phyloP scores from a whole-genome alignment of 2,113 vertebrate genomes.

The Dolichallabes microphthalmus region DNA sequence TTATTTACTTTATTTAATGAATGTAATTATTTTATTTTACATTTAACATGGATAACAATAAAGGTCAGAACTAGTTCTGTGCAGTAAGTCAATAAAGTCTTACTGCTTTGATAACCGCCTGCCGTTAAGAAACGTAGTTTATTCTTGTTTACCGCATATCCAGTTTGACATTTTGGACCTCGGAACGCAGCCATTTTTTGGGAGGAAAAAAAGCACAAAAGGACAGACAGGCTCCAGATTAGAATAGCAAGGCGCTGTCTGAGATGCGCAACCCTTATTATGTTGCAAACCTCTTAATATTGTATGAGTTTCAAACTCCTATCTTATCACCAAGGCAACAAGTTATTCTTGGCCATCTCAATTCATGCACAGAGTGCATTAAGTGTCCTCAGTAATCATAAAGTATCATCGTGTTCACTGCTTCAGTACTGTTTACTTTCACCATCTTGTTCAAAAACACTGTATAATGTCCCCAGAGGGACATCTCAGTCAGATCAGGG shows the following conservation, averaged over 20 bases:
- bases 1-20: too few relatives aligned
- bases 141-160: background rate
- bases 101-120: background rate
- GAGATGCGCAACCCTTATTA: background rate
- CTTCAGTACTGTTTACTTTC: background rate
- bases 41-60: background rate
- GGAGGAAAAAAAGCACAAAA: background rate
- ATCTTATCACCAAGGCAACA: constrained; percentile 41
- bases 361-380: background rate
- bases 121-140: background rate
- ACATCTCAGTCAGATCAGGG: background rate
- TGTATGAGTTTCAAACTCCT: background rate
- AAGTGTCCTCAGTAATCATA: constrained; percentile 4
- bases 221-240: background rate
- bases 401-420: background rate
- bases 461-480: background rate
- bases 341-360: constrained; percentile 35
- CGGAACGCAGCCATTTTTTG: background rate
- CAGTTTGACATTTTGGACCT: background rate
- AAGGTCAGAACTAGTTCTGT: background rate
- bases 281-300: background rate
- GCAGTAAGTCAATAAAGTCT: background rate
- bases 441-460: background rate
- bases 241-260: constrained; percentile 9
- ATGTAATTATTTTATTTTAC: too few relatives aligned